phyloP scores from a whole-genome alignment of 2,113 vertebrate species.

The Rallus limicola region DNA sequence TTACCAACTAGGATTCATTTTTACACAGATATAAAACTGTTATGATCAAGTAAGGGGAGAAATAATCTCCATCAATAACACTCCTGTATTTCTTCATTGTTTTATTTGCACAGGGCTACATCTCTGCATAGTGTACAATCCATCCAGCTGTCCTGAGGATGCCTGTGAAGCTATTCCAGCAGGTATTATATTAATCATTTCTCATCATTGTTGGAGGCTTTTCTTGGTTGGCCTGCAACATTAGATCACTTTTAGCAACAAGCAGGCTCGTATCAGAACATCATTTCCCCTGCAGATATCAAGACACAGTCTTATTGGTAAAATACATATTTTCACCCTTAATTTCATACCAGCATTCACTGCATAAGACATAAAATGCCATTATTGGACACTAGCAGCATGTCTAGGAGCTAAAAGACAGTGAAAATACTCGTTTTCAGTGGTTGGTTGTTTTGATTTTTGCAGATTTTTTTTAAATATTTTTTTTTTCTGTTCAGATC shows the following conservation, averaged over 20 bases:
- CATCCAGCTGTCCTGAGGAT: slow-evolving; percentile 36
- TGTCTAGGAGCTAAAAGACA: background rate
- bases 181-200: slow-evolving; percentile 52
- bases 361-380: background rate
- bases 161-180: slow-evolving; percentile 11
- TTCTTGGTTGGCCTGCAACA: background rate
- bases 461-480: background rate
- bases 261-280: background rate
- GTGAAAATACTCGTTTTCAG: background rate
- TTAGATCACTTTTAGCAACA: slow-evolving; percentile 49
- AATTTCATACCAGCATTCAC: background rate
- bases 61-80: slow-evolving; percentile 48
- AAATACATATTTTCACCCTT: background rate
- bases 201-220: background rate
- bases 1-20: slow-evolving; percentile 56
- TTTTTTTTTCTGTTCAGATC: background rate
- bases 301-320: background rate
- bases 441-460: background rate
- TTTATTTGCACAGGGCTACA: slow-evolving; percentile 22
- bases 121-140: background rate
- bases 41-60: slow-evolving; percentile 50
- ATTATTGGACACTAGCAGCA: background rate
- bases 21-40: slow-evolving; percentile 50
- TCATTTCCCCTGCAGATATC: background rate
- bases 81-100: slow-evolving; percentile 39